These are phyloP conservation scores for Piprites chloris DNA, from an alignment of 2,113 vertebrate species.

Conservation along the genomic window DNA sequence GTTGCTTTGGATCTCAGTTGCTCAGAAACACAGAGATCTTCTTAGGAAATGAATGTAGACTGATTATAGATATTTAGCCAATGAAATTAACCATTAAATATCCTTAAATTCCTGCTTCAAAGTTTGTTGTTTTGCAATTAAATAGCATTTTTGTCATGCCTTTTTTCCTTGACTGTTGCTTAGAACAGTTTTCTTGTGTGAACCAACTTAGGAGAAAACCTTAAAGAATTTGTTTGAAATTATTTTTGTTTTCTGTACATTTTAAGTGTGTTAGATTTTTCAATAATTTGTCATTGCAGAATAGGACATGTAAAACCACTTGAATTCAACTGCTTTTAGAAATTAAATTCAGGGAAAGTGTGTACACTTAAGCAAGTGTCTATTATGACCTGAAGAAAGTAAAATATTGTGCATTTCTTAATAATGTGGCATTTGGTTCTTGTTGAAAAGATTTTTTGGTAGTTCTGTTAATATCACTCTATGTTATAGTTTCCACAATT, in stretches of 20 bases:
- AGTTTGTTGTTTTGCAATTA: neutral
- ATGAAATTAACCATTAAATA: neutral
- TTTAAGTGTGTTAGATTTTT: neutral
- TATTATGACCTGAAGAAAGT: neutral
- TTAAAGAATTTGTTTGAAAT: neutral
- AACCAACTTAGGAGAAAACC: neutral
- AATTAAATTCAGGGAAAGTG: neutral
- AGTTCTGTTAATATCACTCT: neutral
- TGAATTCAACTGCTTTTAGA: neutral
- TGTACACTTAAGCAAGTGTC: neutral
- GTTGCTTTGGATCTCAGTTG: neutral
- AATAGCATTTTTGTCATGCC: neutral
- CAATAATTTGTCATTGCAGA: neutral
- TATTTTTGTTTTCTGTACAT: neutral
- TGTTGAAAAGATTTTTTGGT: neutral
- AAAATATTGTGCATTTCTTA: neutral
- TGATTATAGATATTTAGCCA: neutral
- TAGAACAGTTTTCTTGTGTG: neutral
- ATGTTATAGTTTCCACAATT: neutral
- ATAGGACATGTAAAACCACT: neutral
- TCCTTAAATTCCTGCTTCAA: neutral
- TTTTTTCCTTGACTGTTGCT: neutral
- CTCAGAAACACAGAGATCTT: neutral
- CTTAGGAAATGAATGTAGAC: neutral
- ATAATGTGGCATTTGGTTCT: neutral